Percentiles rank a stretch among this genome's conserved stretches.
These are phyloP conservation scores for Peucedramus taeniatus DNA, from an alignment of 2,113 vertebrate species.

Conservation along the genomic window DNA sequence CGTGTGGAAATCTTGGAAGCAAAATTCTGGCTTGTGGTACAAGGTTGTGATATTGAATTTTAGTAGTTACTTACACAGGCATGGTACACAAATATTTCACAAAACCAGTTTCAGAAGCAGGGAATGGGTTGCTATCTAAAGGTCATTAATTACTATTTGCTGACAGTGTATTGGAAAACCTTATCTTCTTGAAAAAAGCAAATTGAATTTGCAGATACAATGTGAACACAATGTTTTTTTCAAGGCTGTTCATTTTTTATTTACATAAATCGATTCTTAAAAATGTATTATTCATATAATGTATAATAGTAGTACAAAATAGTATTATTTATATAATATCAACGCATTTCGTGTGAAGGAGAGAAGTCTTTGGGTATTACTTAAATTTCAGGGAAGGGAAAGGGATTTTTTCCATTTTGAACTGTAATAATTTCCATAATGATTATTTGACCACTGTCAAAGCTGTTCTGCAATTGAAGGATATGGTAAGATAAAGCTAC, in stretches of 20 bases:
- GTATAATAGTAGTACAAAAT: background rate
- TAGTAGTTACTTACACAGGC: background rate
- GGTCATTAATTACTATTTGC: conserved; percentile 11
- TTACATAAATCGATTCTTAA: background rate
- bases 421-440: background rate
- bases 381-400: background rate
- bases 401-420: background rate
- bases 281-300: background rate
- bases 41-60: conserved; percentile 13
- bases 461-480: background rate
- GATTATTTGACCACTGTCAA: background rate
- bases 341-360: background rate
- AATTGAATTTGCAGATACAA: background rate
- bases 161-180: background rate
- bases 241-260: background rate
- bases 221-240: background rate
- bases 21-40: background rate
- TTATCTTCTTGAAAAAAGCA: conserved; percentile 9
- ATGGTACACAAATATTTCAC: conserved; percentile 15
- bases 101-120: conserved; percentile 24
- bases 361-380: background rate
- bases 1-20: background rate
- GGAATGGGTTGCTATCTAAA: background rate
- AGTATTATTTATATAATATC: background rate
- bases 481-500: background rate